phyloP scores from a whole-genome alignment of 2,888 invertebrate genomes.

The Listrodromus nycthemerus region DNA sequence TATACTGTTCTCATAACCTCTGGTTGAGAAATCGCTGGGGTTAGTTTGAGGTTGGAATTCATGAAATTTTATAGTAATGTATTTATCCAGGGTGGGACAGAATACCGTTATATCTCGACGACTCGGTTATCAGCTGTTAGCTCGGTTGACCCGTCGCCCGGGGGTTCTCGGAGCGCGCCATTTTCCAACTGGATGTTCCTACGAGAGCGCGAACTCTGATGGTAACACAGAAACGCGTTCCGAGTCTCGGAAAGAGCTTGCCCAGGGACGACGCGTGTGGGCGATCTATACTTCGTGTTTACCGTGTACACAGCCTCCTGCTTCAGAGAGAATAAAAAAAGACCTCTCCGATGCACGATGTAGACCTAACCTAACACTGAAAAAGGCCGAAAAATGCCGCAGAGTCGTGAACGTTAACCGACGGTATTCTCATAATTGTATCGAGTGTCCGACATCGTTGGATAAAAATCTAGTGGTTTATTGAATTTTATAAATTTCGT shows the following conservation, averaged over 20 bases:
- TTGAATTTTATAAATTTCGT: neutral
- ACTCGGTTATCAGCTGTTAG: slow-evolving; percentile 23
- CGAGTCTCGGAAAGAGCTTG: neutral
- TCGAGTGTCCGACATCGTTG: slow-evolving; percentile 1
- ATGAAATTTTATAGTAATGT: neutral
- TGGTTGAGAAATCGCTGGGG: neutral
- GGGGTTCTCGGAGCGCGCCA: neutral
- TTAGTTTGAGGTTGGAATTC: neutral
- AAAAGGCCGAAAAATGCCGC: slow-evolving; percentile 15
- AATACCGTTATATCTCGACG: slow-evolving; percentile 6
- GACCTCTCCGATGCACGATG: neutral
- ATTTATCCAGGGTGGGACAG: neutral
- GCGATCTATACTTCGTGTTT: slow-evolving; percentile 27
- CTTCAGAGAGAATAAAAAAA: neutral
- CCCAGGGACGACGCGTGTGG: slow-evolving; percentile 10
- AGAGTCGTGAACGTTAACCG: slow-evolving; percentile 5
- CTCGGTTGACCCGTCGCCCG: slow-evolving; percentile 33
- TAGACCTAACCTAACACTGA: neutral
- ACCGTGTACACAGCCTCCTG: slow-evolving; percentile 29
- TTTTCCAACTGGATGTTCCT: slow-evolving; percentile 12
- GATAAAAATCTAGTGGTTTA: neutral
- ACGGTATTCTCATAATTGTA: neutral
- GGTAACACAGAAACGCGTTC: neutral
- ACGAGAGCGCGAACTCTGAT: slow-evolving; percentile 1
- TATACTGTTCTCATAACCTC: neutral